phyloP scores from a whole-genome alignment of 1,140 invertebrate genomes.

The Drosophila trapezifrons region DNA sequence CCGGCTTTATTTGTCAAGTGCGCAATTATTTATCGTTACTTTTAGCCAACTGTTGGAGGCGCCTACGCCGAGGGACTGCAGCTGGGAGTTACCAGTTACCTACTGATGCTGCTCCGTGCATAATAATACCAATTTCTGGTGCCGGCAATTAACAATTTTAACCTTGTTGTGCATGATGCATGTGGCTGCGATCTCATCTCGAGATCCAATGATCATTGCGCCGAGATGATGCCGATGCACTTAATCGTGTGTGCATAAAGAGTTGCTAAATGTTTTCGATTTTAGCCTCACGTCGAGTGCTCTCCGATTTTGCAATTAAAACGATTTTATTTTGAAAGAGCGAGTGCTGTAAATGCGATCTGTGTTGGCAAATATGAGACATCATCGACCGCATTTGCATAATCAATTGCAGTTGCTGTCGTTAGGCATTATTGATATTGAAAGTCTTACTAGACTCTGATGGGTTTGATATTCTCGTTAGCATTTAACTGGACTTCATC shows the following conservation, averaged over 20 bases:
- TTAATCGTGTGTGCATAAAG: slow-evolving; percentile 27
- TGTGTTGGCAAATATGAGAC: slow-evolving; percentile 33
- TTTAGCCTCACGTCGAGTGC: slow-evolving; percentile 35
- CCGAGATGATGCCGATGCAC: slow-evolving; percentile 25
- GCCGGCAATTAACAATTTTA: slow-evolving; percentile 64
- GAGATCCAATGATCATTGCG: slow-evolving; percentile 21
- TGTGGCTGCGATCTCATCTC: slow-evolving; percentile 31
- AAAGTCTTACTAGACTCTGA: slow-evolving; percentile 28
- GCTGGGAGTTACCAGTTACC: slow-evolving; percentile 26
- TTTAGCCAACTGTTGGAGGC: slow-evolving; percentile 26
- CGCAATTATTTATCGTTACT: slow-evolving; percentile 66
- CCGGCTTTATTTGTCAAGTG: slow-evolving; percentile 68
- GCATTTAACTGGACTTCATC: slow-evolving; percentile 11
- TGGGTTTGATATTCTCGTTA: slow-evolving; percentile 38
- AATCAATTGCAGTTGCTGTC: slow-evolving; percentile 26
- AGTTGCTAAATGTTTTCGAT: slow-evolving; percentile 47
- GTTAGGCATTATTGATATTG: slow-evolving; percentile 30
- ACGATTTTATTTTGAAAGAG: slow-evolving; percentile 42
- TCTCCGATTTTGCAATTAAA: slow-evolving; percentile 59
- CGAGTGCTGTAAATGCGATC: slow-evolving; percentile 1
- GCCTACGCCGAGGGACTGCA: slow-evolving; percentile 33
- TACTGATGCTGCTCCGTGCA: slow-evolving; percentile 21
- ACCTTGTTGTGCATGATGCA: slow-evolving; percentile 70
- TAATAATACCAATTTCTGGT: slow-evolving; percentile 45
- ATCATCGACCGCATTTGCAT: slow-evolving; percentile 41